phyloP scores from a whole-genome alignment of 2,797 vertebrate genomes.

The Sebastes variabilis region DNA sequence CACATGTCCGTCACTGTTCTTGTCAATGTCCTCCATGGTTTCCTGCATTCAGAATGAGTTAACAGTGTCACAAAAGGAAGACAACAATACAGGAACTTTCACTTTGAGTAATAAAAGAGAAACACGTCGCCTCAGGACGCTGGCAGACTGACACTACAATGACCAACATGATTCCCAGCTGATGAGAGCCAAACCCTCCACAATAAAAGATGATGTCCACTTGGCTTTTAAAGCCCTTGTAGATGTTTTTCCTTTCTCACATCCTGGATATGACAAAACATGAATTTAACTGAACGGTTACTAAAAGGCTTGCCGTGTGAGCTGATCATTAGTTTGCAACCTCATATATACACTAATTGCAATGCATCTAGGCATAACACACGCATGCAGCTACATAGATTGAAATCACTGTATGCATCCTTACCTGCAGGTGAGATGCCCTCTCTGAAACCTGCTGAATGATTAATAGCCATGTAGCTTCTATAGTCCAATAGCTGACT shows the following conservation, averaged over 20 bases:
- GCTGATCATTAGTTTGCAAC: slow-evolving; percentile 12
- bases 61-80: slow-evolving; percentile 56
- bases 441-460: slow-evolving; percentile 42
- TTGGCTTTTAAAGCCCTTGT: background rate
- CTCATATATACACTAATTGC: background rate
- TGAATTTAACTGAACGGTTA: slow-evolving; percentile 15
- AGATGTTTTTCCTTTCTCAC: background rate
- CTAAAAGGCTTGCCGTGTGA: slow-evolving; percentile 22
- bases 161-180: slow-evolving; percentile 13
- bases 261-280: slow-evolving; percentile 5
- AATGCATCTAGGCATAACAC: slow-evolving; percentile 3
- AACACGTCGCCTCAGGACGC: slow-evolving; percentile 39
- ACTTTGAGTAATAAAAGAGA: slow-evolving; percentile 48
- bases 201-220: slow-evolving; percentile 8
- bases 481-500: slow-evolving; percentile 21
- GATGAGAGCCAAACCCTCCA: slow-evolving; percentile 24
- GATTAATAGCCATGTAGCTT: slow-evolving; percentile 39
- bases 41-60: slow-evolving; percentile 83
- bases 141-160: slow-evolving; percentile 38
- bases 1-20: slow-evolving; percentile 93
- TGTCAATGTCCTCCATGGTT: slow-evolving; percentile 98
- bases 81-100: slow-evolving; percentile 42
- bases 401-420: slow-evolving; percentile 28
- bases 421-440: slow-evolving; percentile 39
- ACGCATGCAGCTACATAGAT: slow-evolving; percentile 9